Evolutionary conservation across 2,113 vertebrate species (phyloP).

Genomic region (Sceloporus tristichus): DNA sequence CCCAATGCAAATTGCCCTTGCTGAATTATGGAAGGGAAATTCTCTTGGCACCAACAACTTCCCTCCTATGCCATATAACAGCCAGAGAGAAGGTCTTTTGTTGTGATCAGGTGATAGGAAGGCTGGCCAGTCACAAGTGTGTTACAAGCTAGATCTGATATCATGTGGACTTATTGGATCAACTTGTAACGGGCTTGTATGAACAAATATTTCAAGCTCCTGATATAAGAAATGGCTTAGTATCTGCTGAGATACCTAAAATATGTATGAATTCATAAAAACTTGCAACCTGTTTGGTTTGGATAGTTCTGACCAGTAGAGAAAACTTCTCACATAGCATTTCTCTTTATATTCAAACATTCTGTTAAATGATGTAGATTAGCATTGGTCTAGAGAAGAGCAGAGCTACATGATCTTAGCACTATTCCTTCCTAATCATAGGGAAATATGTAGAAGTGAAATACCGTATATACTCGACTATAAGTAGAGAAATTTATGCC

Average conservation of each 20-base stretch:
- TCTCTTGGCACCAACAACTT: too few species aligned
- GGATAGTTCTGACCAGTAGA: neutral
- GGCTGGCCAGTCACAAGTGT: neutral
- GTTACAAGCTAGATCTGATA: neutral
- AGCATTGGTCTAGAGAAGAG: too few species aligned
- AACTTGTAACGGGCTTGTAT: neutral
- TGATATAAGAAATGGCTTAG: neutral
- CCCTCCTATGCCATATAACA: neutral
- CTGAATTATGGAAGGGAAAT: too few species aligned
- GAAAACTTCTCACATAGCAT: neutral
- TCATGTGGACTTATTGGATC: neutral
- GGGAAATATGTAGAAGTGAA: too few species aligned
- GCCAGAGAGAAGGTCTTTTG: neutral
- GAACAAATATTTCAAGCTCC: neutral
- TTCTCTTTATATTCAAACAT: neutral
- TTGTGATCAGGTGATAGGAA: neutral
- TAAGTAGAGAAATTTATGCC: too few species aligned
- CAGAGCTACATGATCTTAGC: too few species aligned
- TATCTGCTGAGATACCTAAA: neutral
- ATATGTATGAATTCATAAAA: neutral
- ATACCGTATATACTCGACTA: too few species aligned
- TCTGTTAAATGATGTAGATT: neutral
- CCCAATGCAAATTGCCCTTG: too few species aligned
- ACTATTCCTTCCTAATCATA: too few species aligned
- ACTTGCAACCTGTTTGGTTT: too few species aligned